Percentiles rank a stretch among this genome's conserved stretches.
Conservation (phyloP, 1,140 invertebrate genomes). For the Brachystomella parvula region DNA sequence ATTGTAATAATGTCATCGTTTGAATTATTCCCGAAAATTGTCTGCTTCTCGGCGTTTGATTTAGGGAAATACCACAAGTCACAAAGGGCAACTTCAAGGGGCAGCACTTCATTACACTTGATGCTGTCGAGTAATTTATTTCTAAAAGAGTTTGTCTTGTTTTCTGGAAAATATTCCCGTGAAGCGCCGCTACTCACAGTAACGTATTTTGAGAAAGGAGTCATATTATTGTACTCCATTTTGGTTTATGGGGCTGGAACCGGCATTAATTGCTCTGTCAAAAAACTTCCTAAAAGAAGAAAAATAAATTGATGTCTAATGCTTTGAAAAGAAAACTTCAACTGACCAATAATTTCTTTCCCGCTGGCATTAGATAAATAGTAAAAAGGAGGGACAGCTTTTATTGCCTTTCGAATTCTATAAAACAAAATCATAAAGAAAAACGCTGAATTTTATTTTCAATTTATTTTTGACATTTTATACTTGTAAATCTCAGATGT, state of each 20-base stretch:
- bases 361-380: not conserved
- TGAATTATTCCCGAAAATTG: not conserved
- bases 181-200: not conserved
- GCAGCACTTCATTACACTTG: not conserved
- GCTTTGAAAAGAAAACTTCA: not conserved
- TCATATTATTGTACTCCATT: not conserved
- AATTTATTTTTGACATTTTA: not conserved
- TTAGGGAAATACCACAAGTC: not conserved
- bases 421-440: not conserved
- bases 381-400: not conserved
- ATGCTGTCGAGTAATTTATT: not conserved
- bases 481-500: not conserved
- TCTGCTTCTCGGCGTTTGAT: not conserved
- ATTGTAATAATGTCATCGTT: not conserved
- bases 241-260: not conserved
- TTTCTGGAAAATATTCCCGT: not conserved
- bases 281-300: not conserved
- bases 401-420: not conserved
- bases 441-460: not conserved
- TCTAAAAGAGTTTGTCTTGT: not conserved
- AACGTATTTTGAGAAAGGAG: not conserved
- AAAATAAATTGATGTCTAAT: not conserved
- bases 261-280: not conserved
- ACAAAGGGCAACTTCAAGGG: conserved; percentile 8
- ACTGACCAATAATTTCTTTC: not conserved